phyloP scores from a whole-genome alignment of 2,888 invertebrate genomes.

The Xestoiulus laeticollis region DNA sequence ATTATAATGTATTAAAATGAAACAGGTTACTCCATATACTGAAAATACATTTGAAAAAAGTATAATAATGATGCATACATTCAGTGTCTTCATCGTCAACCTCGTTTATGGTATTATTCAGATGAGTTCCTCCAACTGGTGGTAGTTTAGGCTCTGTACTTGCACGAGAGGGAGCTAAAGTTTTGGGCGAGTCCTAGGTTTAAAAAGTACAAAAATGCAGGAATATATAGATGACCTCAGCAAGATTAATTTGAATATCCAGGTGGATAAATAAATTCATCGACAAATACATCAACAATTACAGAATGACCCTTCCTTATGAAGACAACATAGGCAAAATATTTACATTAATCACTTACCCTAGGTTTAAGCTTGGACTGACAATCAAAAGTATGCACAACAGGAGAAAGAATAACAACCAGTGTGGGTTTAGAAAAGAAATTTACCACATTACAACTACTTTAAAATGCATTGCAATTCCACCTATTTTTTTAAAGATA shows the following conservation, averaged over 20 bases:
- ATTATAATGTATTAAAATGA: neutral
- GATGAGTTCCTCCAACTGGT: slow-evolving; percentile 56
- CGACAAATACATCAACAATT: too few relatives aligned
- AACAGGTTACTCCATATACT: too few relatives aligned
- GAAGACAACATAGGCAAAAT: neutral
- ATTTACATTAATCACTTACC: slow-evolving; percentile 47
- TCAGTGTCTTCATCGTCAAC: slow-evolving; percentile 16
- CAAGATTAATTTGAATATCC: too few relatives aligned
- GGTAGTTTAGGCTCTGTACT: slow-evolving; percentile 57
- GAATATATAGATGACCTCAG: too few relatives aligned
- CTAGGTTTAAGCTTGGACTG: slow-evolving; percentile 50
- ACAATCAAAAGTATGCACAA: slow-evolving; percentile 48
- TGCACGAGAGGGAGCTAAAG: slow-evolving; percentile 56
- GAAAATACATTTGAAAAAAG: slow-evolving; percentile 4
- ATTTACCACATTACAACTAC: too few relatives aligned
- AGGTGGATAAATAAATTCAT: too few relatives aligned
- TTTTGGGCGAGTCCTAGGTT: slow-evolving; percentile 55
- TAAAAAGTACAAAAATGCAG: neutral
- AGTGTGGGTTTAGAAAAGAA: slow-evolving; percentile 2
- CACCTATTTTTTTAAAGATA: neutral
- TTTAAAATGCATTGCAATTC: too few relatives aligned
- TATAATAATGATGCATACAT: neutral
- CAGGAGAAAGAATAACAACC: slow-evolving; percentile 27
- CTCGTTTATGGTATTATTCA: slow-evolving; percentile 57
- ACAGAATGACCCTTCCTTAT: neutral